Percentiles rank a stretch among this genome's conserved stretches.
These are phyloP conservation scores for Zootoca vivipara DNA, from an alignment of 2,113 vertebrate genomes.

Conservation along the genomic window DNA sequence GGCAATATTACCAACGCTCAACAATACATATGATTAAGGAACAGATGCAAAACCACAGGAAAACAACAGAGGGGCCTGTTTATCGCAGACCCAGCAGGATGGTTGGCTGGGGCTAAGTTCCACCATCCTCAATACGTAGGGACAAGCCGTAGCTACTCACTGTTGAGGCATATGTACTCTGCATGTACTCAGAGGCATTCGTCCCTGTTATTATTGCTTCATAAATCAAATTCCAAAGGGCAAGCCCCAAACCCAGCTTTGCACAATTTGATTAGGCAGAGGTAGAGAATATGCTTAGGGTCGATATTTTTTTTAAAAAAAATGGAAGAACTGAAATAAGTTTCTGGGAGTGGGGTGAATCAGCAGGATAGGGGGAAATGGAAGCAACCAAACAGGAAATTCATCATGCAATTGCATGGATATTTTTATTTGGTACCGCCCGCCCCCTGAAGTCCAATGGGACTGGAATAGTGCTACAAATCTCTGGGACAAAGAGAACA, in stretches of 20 bases:
- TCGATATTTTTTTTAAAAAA: not conserved
- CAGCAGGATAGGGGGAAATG: not conserved
- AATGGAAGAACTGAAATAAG: not conserved
- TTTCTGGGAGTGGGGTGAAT: not conserved
- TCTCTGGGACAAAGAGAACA: not conserved
- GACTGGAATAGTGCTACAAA: not conserved
- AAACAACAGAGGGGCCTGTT: not conserved
- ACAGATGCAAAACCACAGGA: not conserved
- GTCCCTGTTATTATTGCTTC: not conserved
- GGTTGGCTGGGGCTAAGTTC: no score
- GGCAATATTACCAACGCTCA: not conserved
- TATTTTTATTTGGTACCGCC: not conserved
- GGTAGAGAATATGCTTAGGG: not conserved
- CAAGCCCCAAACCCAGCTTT: not conserved
- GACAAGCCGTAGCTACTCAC: not conserved
- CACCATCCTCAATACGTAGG: not conserved
- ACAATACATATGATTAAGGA: no score
- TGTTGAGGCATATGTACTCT: not conserved
- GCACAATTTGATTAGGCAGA: not conserved
- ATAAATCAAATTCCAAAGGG: not conserved
- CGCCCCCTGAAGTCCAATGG: not conserved
- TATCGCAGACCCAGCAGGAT: not conserved
- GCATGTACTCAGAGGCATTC: not conserved
- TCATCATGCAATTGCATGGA: not conserved
- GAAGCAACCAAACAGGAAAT: not conserved